Base-by-base conservation (phyloP, 2,113 vertebrate genomes). In the Ageneiosus marmoratus region DNA sequence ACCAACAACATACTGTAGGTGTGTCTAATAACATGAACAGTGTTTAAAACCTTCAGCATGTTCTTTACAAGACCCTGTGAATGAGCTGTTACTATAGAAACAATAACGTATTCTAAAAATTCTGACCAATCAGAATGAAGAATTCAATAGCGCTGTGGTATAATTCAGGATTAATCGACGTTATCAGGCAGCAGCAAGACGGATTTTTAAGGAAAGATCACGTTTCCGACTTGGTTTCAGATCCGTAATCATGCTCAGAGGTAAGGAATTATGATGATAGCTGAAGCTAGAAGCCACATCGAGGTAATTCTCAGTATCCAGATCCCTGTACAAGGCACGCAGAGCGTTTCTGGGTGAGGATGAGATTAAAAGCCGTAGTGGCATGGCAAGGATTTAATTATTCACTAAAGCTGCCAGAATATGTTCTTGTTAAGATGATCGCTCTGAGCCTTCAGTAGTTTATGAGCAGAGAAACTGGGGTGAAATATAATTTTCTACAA, bases 301-400 rank as follows among this genome's bases (percentile, higher is more conserved):
- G 44, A 16, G 69, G 69, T 16, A 18, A 73, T 16, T 48, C n/a
- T 27, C 13, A 1, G 67, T 15, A 24, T 70, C 4, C 20, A 13
- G 27, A 69, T 69, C 20, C 34, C 34, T 24, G 65, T 24, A 5
- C 20, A 12, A 24, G 2, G 12, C 65, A 27, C 18, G 67, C 51
- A 78, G 48, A 74, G 69, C 13, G 56, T 75, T 85, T 46, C 9
- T n/a, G n/a, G 50, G 51, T 29, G 44, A 29, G 46, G 70, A 74
- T 74, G 44, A 74, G 70, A 74, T 74, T 74, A 74, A 74, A 51
- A 16, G 70, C n/a, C 70, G 44, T 74, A 29, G 70, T 46, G 46
- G n/a, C 15, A 29, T 2, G 70, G 70, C 46, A 15, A 74, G 72
- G 72, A 53, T 74, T 74, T 48, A 51, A 74, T 74, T 51, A 74